phyloP scores from a whole-genome alignment of 2,888 invertebrate genomes.

The Arrhopalites spinosus region DNA sequence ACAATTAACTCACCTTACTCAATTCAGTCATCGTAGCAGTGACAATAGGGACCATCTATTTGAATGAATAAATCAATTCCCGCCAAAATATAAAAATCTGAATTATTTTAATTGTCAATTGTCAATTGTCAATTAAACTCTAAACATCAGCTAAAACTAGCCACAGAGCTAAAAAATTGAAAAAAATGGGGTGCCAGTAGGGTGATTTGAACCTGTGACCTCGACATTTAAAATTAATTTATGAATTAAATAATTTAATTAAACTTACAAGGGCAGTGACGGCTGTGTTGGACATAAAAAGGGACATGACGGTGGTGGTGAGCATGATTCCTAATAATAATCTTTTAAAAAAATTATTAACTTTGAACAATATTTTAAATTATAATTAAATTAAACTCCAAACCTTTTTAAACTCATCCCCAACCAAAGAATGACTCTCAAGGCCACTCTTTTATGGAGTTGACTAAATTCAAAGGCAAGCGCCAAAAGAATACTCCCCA shows the following conservation, averaged over 20 bases:
- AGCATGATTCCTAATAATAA: conserved; percentile 13
- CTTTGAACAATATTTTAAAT: not conserved
- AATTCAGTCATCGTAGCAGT: conserved; percentile 3
- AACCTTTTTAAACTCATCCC: conserved; percentile 2
- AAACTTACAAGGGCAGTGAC: conserved; percentile 19
- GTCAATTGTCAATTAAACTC: no score
- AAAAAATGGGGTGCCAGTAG: no score
- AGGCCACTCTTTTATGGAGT: conserved; percentile 18
- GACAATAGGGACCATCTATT: conserved; percentile 19
- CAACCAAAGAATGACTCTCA: conserved; percentile 1
- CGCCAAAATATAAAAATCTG: not conserved
- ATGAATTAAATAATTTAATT: no score
- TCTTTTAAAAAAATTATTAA: not conserved
- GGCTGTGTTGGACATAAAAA: conserved; percentile 20
- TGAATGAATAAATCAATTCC: no score
- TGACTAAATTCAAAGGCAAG: conserved; percentile 11
- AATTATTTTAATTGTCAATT: no score
- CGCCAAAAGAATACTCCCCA: conserved; percentile 9
- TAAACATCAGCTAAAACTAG: no score
- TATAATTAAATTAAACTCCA: not conserved
- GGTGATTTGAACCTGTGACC: not conserved
- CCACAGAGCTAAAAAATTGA: no score
- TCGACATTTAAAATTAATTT: not conserved
- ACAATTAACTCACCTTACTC: not conserved
- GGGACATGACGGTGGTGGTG: conserved; percentile 3